These are phyloP conservation scores for Styela clava DNA, from an alignment of 23 tunicate genomes.

Conservation along the genomic window DNA sequence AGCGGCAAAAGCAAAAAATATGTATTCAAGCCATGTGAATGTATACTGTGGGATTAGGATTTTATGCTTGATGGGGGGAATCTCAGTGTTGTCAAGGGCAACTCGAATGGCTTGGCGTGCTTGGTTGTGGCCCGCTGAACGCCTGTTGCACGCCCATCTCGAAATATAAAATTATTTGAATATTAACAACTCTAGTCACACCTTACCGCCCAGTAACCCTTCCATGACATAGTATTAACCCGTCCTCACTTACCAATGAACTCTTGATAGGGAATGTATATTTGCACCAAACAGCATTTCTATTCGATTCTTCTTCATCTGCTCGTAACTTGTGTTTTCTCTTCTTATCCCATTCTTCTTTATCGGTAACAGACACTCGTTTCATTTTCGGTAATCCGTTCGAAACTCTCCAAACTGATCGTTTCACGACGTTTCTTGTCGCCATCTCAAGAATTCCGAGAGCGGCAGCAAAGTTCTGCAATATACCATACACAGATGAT, in stretches of 20 bases:
- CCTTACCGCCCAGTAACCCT: too few relatives aligned
- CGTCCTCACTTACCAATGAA: slow-evolving; percentile 46
- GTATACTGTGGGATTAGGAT: too few relatives aligned
- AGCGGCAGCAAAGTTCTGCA: slow-evolving; percentile 59
- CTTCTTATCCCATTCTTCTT: slow-evolving; percentile 73
- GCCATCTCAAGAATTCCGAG: slow-evolving; percentile 95
- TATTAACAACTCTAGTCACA: too few relatives aligned
- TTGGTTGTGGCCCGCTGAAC: too few relatives aligned
- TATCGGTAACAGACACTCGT: slow-evolving; percentile 35
- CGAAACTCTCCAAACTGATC: slow-evolving; percentile 60
- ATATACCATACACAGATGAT: background rate
- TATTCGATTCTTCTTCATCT: slow-evolving; percentile 50
- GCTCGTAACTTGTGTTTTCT: slow-evolving; percentile 45
- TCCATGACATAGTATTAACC: too few relatives aligned
- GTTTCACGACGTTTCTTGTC: slow-evolving; percentile 61
- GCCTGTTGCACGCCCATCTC: too few relatives aligned
- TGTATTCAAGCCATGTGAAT: too few relatives aligned
- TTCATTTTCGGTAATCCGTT: slow-evolving; percentile 61
- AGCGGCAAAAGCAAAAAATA: too few relatives aligned
- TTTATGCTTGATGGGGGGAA: too few relatives aligned
- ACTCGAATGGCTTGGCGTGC: too few relatives aligned
- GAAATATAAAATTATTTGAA: too few relatives aligned
- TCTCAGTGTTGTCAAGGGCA: too few relatives aligned
- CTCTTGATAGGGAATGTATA: slow-evolving; percentile 74
- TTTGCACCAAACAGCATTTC: slow-evolving; percentile 78